phyloP scores from a whole-genome alignment of 2,797 vertebrate species.

The Pangasius macronema region DNA sequence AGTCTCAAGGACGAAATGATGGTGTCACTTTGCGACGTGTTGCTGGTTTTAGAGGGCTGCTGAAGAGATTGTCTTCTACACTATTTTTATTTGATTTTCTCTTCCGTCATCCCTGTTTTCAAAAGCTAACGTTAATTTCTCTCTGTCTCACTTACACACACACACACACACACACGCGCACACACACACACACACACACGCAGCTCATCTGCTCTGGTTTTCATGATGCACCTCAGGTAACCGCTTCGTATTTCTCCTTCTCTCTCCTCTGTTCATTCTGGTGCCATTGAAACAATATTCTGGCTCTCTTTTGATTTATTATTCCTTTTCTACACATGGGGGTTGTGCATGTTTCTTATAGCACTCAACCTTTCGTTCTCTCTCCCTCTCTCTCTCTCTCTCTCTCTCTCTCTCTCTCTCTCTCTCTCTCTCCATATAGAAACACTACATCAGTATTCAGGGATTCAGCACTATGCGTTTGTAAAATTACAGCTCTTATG shows the following conservation, averaged over 20 bases:
- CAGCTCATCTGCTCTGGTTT: conserved; percentile 54
- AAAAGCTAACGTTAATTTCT: not conserved
- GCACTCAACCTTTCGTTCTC: not conserved
- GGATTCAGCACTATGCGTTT: conserved; percentile 83
- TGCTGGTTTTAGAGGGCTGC: not conserved
- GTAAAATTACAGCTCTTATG: conserved; percentile 76
- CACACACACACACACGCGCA: conserved; percentile 52
- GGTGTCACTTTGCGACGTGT: not conserved
- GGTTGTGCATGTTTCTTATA: too few species aligned
- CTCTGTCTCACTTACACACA: not conserved
- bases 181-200: conserved; percentile 60
- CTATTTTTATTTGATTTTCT: not conserved
- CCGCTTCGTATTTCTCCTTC: not conserved
- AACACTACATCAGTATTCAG: conserved; percentile 75
- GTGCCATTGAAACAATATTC: conserved; percentile 23
- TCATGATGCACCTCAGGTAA: conserved; percentile 42
- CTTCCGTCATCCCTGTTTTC: not conserved
- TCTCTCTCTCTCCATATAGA: conserved; percentile 48
- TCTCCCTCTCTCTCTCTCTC: not conserved
- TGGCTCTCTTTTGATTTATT: not conserved
- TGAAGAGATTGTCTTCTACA: not conserved
- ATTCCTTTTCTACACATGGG: not conserved
- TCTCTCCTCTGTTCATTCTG: not conserved
- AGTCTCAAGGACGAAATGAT: not conserved
- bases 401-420: not conserved